Evolutionary conservation across 64 coral and sea anemone genomes (phyloP), one percentile per base, ranked within the genome.

Genomic region (Pocillopora damicornis): DNA sequence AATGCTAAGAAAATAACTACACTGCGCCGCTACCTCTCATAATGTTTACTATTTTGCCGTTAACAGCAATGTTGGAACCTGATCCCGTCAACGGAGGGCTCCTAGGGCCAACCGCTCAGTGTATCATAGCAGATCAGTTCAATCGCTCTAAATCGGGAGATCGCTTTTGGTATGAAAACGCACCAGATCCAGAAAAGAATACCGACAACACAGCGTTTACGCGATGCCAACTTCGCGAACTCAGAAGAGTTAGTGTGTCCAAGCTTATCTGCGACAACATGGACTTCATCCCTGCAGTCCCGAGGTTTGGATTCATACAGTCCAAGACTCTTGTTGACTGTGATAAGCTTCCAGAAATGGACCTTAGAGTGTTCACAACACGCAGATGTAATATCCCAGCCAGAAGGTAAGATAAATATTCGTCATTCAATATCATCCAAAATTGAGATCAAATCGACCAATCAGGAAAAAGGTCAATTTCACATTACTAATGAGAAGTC

Each of bases 161-260:
- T 71, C 89, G 91, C 7, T 95, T 95, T 35, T 95, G 93, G 93
- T 78, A 91, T 80, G 93, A 95, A 60, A 91, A 78, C 8, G n/a
- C 17, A 11, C 60, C 77, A 11, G 42, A 72, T 60, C 0, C 30
- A 30, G 22, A 15, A 18, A 9, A 0, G 0, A 12, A 85, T 17
- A 85, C 81, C 14, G 75, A 51, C 0, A 15, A 12, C 1, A 89
- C 79, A 17, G 79, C 36, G 25, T 91, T 95, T 13, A 91, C 86
- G 2, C 11, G 42, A 22, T 22, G n/a, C 2, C 93, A 95, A 79
- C 59, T 95, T 13, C 11, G 36, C 9, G 80, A 91, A n/a, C 69
- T 95, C 18, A 74, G 78, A 11, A 91, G 83, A 26, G 59, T 64
- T 1, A n/a, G 8, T 4, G 5, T 95, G 15, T 73, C 93, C 38